These are phyloP conservation scores for Tetrapedia diversipes DNA, from an alignment of 2,888 invertebrate genomes.

Conservation along the genomic window DNA sequence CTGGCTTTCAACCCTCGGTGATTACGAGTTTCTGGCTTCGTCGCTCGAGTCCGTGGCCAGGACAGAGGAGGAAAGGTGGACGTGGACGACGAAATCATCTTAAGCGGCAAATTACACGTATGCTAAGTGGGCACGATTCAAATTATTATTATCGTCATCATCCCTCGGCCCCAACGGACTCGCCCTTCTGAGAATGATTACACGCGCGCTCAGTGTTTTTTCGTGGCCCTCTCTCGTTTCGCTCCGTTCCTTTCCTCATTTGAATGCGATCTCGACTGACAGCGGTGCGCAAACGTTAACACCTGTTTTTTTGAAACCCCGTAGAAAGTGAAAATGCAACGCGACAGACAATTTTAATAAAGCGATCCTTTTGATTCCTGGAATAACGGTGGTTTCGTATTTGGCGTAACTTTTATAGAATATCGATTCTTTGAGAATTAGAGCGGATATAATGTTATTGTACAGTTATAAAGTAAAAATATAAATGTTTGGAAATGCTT, in stretches of 20 bases:
- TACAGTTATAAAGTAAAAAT: too few species aligned
- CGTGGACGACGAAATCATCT: conserved; percentile 69
- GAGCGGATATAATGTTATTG: too few species aligned
- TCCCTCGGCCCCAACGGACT: conserved; percentile 63
- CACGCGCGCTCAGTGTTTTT: conserved; percentile 64
- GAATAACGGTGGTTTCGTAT: too few species aligned
- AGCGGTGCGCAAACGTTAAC: conserved; percentile 64
- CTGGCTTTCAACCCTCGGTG: conserved; percentile 48
- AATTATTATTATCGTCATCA: conserved; percentile 80
- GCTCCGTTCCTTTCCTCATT: conserved; percentile 73
- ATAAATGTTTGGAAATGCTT: too few species aligned
- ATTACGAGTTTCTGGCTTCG: conserved; percentile 61
- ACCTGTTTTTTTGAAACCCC: neutral
- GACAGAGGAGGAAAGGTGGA: conserved; percentile 19
- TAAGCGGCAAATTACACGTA: conserved; percentile 79
- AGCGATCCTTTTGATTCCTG: too few species aligned
- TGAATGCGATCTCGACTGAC: conserved; percentile 76
- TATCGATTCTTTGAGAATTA: too few species aligned
- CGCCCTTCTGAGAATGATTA: conserved; percentile 78
- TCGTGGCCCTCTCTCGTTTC: conserved; percentile 30
- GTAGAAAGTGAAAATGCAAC: too few species aligned
- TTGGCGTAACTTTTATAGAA: too few species aligned
- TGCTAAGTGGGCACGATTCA: conserved; percentile 78
- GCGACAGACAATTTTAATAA: too few species aligned
- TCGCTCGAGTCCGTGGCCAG: conserved; percentile 19